A percentile compares a stretch with the other conserved stretches of the same genome.
These are phyloP conservation scores for Neostethus bicornis DNA, from an alignment of 2,797 vertebrate genomes.

Conservation along the genomic window DNA sequence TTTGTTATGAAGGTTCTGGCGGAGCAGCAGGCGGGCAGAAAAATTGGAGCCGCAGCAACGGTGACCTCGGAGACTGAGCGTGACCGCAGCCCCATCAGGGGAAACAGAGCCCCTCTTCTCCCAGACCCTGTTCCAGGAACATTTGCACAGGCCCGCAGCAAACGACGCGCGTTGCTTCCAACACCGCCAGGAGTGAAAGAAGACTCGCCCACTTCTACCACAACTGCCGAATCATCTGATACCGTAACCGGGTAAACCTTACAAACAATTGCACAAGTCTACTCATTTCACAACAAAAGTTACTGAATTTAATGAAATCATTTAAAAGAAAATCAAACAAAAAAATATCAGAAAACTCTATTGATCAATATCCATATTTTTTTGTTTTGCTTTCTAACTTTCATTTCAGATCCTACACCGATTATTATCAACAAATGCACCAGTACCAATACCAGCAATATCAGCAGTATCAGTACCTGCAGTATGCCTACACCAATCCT, in stretches of 20 bases:
- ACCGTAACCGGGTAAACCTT: slow-evolving; percentile 76
- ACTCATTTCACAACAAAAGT: not conserved
- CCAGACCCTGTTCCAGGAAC: slow-evolving; percentile 83
- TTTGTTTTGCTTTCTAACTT: not conserved
- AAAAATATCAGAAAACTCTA: too few relatives aligned
- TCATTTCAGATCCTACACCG: slow-evolving; percentile 76
- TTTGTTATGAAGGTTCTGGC: slow-evolving; percentile 69
- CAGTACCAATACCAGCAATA: slow-evolving; percentile 85
- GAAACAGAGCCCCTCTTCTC: slow-evolving; percentile 82
- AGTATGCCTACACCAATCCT: slow-evolving; percentile 81
- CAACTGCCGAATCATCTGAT: slow-evolving; percentile 74
- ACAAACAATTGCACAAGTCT: not conserved
- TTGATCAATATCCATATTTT: not conserved
- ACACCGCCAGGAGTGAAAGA: slow-evolving; percentile 80
- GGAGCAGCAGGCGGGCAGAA: slow-evolving; percentile 80
- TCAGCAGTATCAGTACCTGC: slow-evolving; percentile 84
- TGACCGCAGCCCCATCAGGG: slow-evolving; percentile 81
- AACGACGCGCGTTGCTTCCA: slow-evolving; percentile 80
- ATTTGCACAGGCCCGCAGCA: slow-evolving; percentile 72
- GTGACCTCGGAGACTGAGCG: slow-evolving; percentile 62
- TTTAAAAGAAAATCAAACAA: too few relatives aligned
- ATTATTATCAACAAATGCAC: slow-evolving; percentile 85
- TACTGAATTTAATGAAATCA: too few relatives aligned
- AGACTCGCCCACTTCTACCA: slow-evolving; percentile 47
- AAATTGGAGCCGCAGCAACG: too few relatives aligned